Evolutionary conservation across 2,888 invertebrate species (phyloP).

Genomic region (Pseudococcus viburni): DNA sequence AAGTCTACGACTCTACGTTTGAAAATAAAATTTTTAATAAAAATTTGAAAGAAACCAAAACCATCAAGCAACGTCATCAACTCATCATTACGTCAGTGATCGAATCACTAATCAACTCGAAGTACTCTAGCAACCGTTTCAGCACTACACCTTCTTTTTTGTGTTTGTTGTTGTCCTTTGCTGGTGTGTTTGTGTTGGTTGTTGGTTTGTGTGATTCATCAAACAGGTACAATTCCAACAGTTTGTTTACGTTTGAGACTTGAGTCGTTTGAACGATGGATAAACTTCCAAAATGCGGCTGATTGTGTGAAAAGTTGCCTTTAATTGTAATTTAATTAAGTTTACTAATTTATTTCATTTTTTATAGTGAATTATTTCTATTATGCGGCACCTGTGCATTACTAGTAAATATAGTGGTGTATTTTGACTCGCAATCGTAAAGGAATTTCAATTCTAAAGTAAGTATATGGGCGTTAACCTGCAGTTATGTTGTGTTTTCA

Average conservation of each 20-base stretch:
- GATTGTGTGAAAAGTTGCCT: neutral
- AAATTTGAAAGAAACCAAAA: too few species aligned
- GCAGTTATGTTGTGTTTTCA: constrained; percentile 17
- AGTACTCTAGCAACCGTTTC: too few species aligned
- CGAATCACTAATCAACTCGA: too few species aligned
- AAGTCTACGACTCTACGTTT: too few species aligned
- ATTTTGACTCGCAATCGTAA: neutral
- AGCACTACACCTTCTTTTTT: too few species aligned
- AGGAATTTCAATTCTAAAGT: neutral
- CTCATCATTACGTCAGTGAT: too few species aligned
- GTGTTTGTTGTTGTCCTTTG: too few species aligned
- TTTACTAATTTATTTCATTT: neutral
- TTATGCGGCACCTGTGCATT: neutral
- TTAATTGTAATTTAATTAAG: neutral
- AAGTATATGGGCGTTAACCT: constrained; percentile 49
- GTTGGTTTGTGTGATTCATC: too few species aligned
- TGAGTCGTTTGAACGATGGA: neutral
- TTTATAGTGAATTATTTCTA: neutral
- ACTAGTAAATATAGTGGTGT: neutral
- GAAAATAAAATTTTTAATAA: too few species aligned
- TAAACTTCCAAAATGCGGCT: constrained; percentile 6
- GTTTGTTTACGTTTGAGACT: neutral
- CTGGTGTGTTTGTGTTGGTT: too few species aligned
- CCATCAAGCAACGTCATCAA: too few species aligned
- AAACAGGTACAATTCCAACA: neutral